These are phyloP conservation scores for Saxidomus purpurata DNA, from an alignment of 1,140 invertebrate species.

Conservation along the genomic window DNA sequence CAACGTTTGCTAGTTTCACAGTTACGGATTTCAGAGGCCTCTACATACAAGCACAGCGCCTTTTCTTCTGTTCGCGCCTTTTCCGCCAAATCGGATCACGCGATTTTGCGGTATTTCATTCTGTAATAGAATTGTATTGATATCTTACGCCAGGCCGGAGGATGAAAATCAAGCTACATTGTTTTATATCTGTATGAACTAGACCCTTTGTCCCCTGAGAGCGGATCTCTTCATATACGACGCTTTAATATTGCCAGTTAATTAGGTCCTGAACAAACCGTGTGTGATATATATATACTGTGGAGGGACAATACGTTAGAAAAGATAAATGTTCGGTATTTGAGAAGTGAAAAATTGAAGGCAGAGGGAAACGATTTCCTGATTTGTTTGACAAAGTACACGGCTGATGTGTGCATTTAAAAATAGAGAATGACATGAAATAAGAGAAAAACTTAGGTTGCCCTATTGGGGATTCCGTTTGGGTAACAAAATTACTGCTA, in stretches of 20 bases:
- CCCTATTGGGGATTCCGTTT: too few relatives aligned
- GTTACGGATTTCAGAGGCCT: not conserved
- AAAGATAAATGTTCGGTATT: too few relatives aligned
- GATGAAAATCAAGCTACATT: not conserved
- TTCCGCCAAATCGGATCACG: not conserved
- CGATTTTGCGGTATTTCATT: constrained; percentile 9
- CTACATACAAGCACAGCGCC: not conserved
- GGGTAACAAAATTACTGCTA: too few relatives aligned
- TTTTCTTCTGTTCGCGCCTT: not conserved
- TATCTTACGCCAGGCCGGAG: not conserved
- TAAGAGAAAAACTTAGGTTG: too few relatives aligned
- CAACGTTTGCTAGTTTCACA: not conserved
- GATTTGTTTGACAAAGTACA: too few relatives aligned
- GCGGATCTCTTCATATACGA: not conserved
- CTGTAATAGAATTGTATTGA: constrained; percentile 21
- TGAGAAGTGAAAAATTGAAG: too few relatives aligned
- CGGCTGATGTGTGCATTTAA: too few relatives aligned
- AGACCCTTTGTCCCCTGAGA: not conserved
- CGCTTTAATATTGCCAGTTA: constrained; percentile 15
- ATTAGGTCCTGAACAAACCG: not conserved
- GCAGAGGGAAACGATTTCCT: too few relatives aligned
- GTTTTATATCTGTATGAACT: constrained; percentile 8
- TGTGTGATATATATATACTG: not conserved
- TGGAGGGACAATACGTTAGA: too few relatives aligned
- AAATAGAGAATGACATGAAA: too few relatives aligned